Percentiles rank a stretch among this genome's conserved stretches.
Evolutionary conservation across 2,113 vertebrate genomes (phyloP).

Genomic region (Phylloscopus whistleri): DNA sequence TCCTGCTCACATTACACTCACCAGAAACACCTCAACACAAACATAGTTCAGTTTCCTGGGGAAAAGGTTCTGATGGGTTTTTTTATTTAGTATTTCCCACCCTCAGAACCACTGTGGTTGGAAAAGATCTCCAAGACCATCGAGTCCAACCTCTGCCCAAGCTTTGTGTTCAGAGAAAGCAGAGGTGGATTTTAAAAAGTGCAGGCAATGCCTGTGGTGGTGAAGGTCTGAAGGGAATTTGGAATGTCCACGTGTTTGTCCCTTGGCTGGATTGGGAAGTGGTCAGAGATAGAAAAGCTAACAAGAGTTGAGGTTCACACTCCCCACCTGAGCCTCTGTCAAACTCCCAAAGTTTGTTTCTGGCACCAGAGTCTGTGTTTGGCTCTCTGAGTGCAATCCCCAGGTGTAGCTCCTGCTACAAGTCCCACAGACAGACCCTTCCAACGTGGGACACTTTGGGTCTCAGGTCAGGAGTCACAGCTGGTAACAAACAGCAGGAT

Average conservation of each 20-base stretch:
- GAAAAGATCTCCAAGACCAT: not conserved
- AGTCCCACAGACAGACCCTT: accelerated
- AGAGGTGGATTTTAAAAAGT: not conserved
- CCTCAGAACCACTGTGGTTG: not conserved
- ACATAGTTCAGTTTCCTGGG: not conserved
- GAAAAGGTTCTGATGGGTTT: not conserved
- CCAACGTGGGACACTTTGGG: accelerated
- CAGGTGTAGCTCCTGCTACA: not conserved
- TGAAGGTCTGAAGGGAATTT: not conserved
- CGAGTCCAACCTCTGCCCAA: not conserved
- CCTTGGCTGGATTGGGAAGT: not conserved
- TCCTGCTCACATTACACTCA: accelerated
- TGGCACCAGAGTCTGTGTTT: not conserved
- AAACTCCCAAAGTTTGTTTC: not conserved
- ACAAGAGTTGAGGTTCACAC: not conserved
- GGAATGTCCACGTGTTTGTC: accelerated
- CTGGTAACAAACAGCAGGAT: not conserved
- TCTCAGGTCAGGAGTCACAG: not conserved
- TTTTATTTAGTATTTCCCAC: not conserved
- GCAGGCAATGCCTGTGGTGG: accelerated
- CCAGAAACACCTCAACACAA: not conserved
- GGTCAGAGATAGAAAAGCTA: not conserved
- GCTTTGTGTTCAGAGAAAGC: not conserved
- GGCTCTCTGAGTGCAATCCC: not conserved
- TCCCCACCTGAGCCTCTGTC: not conserved